phyloP scores from a whole-genome alignment of 2,113 vertebrate species.

The Planiliza haematocheilus region DNA sequence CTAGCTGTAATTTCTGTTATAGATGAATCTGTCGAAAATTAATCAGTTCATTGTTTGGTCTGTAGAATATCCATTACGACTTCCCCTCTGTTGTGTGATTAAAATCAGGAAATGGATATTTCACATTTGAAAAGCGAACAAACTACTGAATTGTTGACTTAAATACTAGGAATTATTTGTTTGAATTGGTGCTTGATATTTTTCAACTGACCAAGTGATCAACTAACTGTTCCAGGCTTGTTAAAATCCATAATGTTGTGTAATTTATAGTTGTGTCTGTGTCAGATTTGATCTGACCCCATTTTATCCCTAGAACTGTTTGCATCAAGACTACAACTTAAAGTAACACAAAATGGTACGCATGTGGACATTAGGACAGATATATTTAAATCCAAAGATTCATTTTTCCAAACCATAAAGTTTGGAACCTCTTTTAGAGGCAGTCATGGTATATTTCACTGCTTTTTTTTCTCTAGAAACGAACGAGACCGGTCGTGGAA shows the following conservation, averaged over 20 bases:
- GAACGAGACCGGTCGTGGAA: conserved; percentile 96
- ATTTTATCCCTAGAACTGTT: neutral
- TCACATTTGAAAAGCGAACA: too few relatives aligned
- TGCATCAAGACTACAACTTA: neutral
- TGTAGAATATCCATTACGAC: neutral
- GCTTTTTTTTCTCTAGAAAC: conserved; percentile 79
- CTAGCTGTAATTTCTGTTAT: neutral
- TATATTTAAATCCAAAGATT: neutral
- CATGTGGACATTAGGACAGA: too few relatives aligned
- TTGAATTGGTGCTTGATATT: too few relatives aligned
- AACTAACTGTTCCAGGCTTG: neutral
- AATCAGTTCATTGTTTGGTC: neutral
- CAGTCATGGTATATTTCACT: neutral
- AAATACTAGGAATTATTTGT: too few relatives aligned
- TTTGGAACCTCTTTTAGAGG: conserved; percentile 8
- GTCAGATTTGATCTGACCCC: neutral
- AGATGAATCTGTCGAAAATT: neutral
- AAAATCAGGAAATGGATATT: neutral
- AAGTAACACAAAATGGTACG: too few relatives aligned
- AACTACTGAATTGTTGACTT: too few relatives aligned
- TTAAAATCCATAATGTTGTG: neutral
- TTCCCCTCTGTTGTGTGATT: too few relatives aligned
- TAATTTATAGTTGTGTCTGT: neutral
- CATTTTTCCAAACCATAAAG: neutral
- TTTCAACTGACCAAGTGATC: too few relatives aligned